Conservation (phyloP, 1,140 invertebrate species). For the Teleopsis dalmanni region DNA sequence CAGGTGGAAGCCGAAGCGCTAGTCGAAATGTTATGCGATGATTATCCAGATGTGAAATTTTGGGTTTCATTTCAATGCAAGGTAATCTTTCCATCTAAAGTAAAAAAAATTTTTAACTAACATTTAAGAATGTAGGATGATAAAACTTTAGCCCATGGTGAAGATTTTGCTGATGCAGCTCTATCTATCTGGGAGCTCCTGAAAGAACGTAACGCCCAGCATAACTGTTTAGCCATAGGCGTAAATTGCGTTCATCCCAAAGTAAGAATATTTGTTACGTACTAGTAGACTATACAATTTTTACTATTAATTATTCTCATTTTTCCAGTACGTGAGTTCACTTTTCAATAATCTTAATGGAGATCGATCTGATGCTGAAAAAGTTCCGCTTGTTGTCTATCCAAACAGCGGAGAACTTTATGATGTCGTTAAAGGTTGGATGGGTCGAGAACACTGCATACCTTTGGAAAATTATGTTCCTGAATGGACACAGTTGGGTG, state of each 20-base stretch:
- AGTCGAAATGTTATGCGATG: constrained; percentile 62
- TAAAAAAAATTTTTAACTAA: not conserved
- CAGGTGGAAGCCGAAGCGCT: constrained; percentile 73
- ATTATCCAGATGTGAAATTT: constrained; percentile 68
- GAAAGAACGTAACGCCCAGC: constrained; percentile 50
- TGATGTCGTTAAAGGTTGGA: constrained; percentile 51
- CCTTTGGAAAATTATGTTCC: constrained; percentile 53
- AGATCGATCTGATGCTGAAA: constrained; percentile 20
- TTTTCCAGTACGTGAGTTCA: constrained; percentile 43
- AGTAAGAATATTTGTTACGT: constrained; percentile 12
- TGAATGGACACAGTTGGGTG: constrained; percentile 63
- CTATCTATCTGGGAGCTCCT: constrained; percentile 50
- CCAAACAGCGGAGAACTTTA: constrained; percentile 65
- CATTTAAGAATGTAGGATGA: too few species aligned
- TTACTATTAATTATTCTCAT: too few species aligned
- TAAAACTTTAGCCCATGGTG: constrained; percentile 64
- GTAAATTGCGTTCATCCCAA: constrained; percentile 74
- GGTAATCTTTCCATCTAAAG: constrained; percentile 16
- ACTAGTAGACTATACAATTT: too few species aligned
- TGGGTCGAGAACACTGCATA: constrained; percentile 48
- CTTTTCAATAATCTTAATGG: constrained; percentile 50
- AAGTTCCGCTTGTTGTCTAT: constrained; percentile 57
- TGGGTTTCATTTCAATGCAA: constrained; percentile 59
- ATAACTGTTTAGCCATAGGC: constrained; percentile 75
- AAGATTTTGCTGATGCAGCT: constrained; percentile 55